Evolutionary conservation across 2,797 vertebrate species (phyloP).

Genomic region (Meda fulgida): DNA sequence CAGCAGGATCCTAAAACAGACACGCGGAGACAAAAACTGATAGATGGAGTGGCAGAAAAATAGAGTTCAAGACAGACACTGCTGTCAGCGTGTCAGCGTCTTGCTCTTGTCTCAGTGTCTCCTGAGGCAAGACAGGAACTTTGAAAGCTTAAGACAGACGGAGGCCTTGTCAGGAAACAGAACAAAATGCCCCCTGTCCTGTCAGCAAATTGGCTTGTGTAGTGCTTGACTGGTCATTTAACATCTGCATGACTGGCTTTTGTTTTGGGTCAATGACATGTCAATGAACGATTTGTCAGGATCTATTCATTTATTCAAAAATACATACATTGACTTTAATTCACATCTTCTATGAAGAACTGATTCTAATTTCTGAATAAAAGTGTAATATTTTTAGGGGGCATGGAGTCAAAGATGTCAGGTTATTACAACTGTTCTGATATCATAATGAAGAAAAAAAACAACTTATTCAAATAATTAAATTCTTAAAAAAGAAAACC

Average conservation of each 20-base stretch:
- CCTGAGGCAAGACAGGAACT: slow-evolving; percentile 26
- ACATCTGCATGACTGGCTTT: background rate
- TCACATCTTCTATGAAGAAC: background rate
- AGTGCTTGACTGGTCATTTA: slow-evolving; percentile 10
- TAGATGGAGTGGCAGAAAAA: slow-evolving; percentile 16
- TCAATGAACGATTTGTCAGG: background rate
- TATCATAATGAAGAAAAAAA: background rate
- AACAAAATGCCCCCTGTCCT: slow-evolving; percentile 25
- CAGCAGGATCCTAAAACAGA: slow-evolving; percentile 18
- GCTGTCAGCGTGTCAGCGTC: slow-evolving; percentile 27
- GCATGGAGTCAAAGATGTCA: background rate
- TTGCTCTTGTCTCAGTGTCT: slow-evolving; percentile 28
- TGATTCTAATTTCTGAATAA: background rate
- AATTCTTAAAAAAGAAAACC: background rate
- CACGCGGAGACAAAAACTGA: background rate
- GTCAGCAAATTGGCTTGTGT: slow-evolving; percentile 15
- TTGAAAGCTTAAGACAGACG: slow-evolving; percentile 20
- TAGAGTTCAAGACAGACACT: slow-evolving; percentile 5
- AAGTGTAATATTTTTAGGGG: background rate
- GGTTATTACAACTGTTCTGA: background rate
- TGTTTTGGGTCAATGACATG: slow-evolving; percentile 1
- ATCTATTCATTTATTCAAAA: background rate
- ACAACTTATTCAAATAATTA: too few relatives aligned
- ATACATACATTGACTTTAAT: background rate
- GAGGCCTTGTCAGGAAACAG: slow-evolving; percentile 23